A percentile compares a stretch with the other conserved stretches of the same genome.
Conservation (phyloP, 2,113 vertebrate genomes). For the Pangasianodon hypophthalmus region DNA sequence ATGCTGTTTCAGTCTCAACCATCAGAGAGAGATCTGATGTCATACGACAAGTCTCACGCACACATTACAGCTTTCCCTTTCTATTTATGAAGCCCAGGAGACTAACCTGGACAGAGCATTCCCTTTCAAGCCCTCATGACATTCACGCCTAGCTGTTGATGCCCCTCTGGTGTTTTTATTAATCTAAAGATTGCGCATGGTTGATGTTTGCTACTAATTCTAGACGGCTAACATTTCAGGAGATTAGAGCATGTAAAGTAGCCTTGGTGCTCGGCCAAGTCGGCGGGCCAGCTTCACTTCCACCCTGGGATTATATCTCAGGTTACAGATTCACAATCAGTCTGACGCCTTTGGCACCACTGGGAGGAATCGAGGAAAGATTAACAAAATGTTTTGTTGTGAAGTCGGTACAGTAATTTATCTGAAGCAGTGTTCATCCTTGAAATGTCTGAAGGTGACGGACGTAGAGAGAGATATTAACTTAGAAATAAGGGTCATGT, state of each 20-base stretch:
- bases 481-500: conserved; percentile 19
- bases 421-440: conserved; percentile 12
- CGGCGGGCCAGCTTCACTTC: background rate
- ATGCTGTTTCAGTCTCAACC: background rate
- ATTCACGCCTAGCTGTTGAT: conserved; percentile 16
- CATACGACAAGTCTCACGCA: background rate
- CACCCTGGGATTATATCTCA: conserved; percentile 30
- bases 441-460: conserved; percentile 33
- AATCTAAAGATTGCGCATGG: conserved; percentile 1
- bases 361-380: conserved; percentile 49
- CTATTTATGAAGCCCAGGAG: background rate
- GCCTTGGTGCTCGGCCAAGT: background rate
- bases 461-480: background rate
- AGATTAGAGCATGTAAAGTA: conserved; percentile 7
- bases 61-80: conserved; percentile 9
- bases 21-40: background rate
- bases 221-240: conserved; percentile 21
- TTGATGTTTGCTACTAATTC: conserved; percentile 35
- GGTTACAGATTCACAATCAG: conserved; percentile 44
- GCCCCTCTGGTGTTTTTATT: conserved; percentile 20
- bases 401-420: background rate
- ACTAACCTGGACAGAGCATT: background rate
- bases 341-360: conserved; percentile 36
- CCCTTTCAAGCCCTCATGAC: conserved; percentile 13
- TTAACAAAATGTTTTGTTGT: conserved; percentile 36